Evolutionary conservation across 2,888 invertebrate species (phyloP).

Genomic region (Glomeris marginata): DNA sequence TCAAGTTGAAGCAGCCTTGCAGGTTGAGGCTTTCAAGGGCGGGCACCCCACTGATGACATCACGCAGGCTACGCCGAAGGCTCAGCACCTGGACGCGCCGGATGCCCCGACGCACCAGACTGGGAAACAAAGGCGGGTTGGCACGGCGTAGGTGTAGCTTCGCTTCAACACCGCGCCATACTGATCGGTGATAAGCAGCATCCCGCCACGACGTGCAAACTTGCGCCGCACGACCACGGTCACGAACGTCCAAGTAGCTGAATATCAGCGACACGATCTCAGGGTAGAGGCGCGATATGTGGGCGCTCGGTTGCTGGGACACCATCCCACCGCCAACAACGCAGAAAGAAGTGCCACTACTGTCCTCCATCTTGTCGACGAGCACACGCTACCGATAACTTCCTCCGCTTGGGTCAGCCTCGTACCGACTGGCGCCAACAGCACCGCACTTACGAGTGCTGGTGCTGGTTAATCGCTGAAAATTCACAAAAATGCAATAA

Average conservation of each 20-base stretch:
- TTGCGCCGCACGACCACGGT: slow-evolving; percentile 78
- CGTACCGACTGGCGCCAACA: neutral
- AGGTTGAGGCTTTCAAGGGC: slow-evolving; percentile 75
- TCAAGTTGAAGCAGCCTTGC: slow-evolving; percentile 86
- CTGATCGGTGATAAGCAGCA: slow-evolving; percentile 78
- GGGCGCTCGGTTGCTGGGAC: slow-evolving; percentile 30
- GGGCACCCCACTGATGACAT: slow-evolving; percentile 70
- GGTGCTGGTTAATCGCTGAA: too few species aligned
- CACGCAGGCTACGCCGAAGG: slow-evolving; percentile 60
- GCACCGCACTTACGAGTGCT: neutral
- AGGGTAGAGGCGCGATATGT: slow-evolving; percentile 78
- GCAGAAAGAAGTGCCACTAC: neutral
- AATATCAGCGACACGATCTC: slow-evolving; percentile 86
- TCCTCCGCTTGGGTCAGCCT: too few species aligned
- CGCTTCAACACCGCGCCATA: slow-evolving; percentile 89
- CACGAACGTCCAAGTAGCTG: slow-evolving; percentile 69
- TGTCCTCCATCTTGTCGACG: neutral
- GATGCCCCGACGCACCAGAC: slow-evolving; percentile 73
- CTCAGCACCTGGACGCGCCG: slow-evolving; percentile 77
- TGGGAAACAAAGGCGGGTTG: slow-evolving; percentile 68
- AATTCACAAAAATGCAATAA: too few species aligned
- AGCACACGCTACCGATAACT: neutral
- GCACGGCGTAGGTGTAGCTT: slow-evolving; percentile 66
- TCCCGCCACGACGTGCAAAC: slow-evolving; percentile 71
- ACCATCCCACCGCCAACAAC: too few species aligned